These are phyloP conservation scores for Scomberomorus guttatus DNA, from an alignment of 2,797 vertebrate species.

Conservation along the genomic window DNA sequence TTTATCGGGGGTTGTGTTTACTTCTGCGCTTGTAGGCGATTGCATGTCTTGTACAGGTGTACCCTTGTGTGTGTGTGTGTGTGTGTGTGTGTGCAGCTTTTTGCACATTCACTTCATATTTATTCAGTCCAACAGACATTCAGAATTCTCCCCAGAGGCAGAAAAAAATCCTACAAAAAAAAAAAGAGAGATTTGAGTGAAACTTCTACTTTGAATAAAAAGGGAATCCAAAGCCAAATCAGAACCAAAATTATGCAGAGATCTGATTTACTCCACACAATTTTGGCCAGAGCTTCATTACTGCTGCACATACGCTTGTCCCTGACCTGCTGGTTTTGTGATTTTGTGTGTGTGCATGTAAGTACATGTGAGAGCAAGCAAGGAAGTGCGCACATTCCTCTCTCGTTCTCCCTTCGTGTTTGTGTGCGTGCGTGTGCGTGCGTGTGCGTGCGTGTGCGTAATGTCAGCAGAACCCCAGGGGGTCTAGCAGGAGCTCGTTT, in stretches of 20 bases:
- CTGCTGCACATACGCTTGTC: constrained; percentile 11
- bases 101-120: constrained; percentile 25
- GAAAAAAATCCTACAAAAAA: constrained; percentile 27
- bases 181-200: not conserved
- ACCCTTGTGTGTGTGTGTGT: not conserved
- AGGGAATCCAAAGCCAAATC: constrained; percentile 36
- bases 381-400: not conserved
- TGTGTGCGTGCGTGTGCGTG: not conserved
- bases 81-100: constrained; percentile 2
- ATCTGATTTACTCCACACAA: not conserved
- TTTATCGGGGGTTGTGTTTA: constrained; percentile 54
- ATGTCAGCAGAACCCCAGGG: constrained; percentile 67
- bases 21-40: not conserved
- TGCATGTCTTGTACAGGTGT: constrained; percentile 17
- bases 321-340: constrained; percentile 30
- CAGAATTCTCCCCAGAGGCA: constrained; percentile 45
- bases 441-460: constrained; percentile 11
- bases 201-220: constrained; percentile 45
- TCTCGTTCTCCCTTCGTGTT: not conserved
- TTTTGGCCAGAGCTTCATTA: constrained; percentile 40
- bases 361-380: not conserved
- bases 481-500: constrained; percentile 67
- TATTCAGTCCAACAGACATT: not conserved
- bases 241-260: constrained; percentile 17
- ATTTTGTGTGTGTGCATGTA: not conserved